Conservation (phyloP, 35 echinoderm and acorn worm genomes). For the Holothuria glaberrima region DNA sequence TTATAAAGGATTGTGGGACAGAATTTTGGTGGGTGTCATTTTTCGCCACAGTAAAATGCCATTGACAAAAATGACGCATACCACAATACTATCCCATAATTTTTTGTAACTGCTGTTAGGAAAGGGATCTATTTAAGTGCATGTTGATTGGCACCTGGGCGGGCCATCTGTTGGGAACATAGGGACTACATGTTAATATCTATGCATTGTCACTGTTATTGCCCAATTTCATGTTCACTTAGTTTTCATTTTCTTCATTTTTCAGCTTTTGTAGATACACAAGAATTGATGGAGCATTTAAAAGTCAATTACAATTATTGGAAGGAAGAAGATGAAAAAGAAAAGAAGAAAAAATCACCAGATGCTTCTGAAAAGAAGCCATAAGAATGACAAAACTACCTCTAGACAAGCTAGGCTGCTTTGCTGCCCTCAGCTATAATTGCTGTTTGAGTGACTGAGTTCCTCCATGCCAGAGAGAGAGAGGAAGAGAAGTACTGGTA, state of each 20-base stretch:
- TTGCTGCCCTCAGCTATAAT: too few species aligned
- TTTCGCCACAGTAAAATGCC: too few species aligned
- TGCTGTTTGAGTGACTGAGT: not conserved
- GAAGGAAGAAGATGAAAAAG: slow-evolving; percentile 89
- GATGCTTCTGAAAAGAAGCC: slow-evolving; percentile 55
- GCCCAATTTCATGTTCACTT: not conserved
- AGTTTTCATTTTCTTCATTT: not conserved
- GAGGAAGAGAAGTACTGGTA: not conserved
- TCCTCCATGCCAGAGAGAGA: not conserved
- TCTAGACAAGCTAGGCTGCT: too few species aligned
- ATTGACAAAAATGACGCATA: too few species aligned
- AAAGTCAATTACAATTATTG: slow-evolving; percentile 93
- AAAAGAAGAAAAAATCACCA: slow-evolving; percentile 61
- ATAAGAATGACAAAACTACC: not conserved
- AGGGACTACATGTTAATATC: too few species aligned
- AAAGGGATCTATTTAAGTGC: too few species aligned
- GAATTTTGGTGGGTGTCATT: too few species aligned
- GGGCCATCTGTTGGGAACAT: too few species aligned
- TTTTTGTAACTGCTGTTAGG: too few species aligned
- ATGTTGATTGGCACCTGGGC: too few species aligned
- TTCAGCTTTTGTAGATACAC: slow-evolving; percentile 91
- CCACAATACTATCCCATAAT: too few species aligned
- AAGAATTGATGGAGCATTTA: slow-evolving; percentile 89
- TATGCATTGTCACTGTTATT: not conserved
- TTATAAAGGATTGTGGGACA: too few species aligned